phyloP scores from a whole-genome alignment of 2,888 invertebrate genomes.

The Trachelus stipa region DNA sequence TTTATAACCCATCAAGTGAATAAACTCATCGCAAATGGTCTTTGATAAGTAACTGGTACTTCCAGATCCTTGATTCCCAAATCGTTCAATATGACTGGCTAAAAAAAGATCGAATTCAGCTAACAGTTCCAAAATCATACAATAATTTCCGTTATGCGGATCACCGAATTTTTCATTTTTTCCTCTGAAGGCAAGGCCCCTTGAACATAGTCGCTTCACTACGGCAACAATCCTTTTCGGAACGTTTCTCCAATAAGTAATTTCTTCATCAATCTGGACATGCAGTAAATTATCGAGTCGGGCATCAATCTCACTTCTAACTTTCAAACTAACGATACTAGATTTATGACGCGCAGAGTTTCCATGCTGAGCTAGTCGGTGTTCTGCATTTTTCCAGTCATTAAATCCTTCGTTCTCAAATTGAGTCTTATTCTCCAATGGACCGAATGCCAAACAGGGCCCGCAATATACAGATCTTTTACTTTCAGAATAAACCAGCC shows the following conservation, averaged over 20 bases:
- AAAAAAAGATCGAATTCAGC: slow-evolving; percentile 50
- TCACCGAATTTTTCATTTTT: slow-evolving; percentile 36
- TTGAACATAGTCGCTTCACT: slow-evolving; percentile 33
- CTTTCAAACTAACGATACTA: slow-evolving; percentile 20
- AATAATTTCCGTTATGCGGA: slow-evolving; percentile 48
- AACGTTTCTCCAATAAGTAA: slow-evolving; percentile 41
- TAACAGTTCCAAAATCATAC: slow-evolving; percentile 43
- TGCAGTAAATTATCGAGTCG: slow-evolving; percentile 20
- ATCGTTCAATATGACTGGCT: slow-evolving; percentile 37
- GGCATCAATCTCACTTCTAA: slow-evolving; percentile 11
- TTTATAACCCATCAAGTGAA: slow-evolving; percentile 43
- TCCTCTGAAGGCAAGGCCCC: slow-evolving; percentile 40
- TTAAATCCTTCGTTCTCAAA: slow-evolving; percentile 28
- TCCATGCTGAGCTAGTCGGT: slow-evolving; percentile 26
- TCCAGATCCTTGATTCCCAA: slow-evolving; percentile 40
- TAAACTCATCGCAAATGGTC: slow-evolving; percentile 50
- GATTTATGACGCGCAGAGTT: slow-evolving; percentile 22
- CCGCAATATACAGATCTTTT: too few species aligned
- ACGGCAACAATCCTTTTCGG: slow-evolving; percentile 37
- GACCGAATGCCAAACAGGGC: too few species aligned
- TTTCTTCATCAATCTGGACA: slow-evolving; percentile 18
- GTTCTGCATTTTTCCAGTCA: slow-evolving; percentile 29
- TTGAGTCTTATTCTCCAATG: slow-evolving; percentile 18
- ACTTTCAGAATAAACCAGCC: too few species aligned
- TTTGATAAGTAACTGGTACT: slow-evolving; percentile 44